Evolutionary conservation across 2,113 vertebrate species (phyloP), one percentile per base, ranked within the genome.

Genomic region (Dipodomys merriami): DNA sequence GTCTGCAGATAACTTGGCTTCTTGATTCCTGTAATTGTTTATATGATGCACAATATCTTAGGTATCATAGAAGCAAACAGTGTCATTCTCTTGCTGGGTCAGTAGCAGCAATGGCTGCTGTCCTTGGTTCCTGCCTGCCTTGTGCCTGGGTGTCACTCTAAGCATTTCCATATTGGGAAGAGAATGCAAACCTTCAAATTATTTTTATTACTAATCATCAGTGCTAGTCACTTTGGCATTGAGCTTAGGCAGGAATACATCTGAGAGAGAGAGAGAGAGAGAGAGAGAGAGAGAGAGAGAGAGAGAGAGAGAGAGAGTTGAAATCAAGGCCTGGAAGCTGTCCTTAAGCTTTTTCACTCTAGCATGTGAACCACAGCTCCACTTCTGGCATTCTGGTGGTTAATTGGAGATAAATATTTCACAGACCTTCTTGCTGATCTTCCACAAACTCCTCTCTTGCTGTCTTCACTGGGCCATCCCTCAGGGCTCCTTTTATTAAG

Each of bases 211-310:
- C n/a, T 69, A n/a, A 57, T 10, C 9, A 49, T 30, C 74, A 39
- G 68, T 77, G 6, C 19, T 35, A 69, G 49, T 67, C 73, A 87
- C 60, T 85, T 65, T 62, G 79, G 74, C 60, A 68, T 3, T 76
- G 86, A 83, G 23, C 62, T 88, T 68, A 79, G 65, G 30, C 71
- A 77, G 22, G 2, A 77, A 35, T 62, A 68, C 3, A 8, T 64
- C 86, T 72, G 86, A 80, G 89, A 80, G 6, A 72, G n/a, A 16
- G 89, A 80, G 6, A 72, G n/a, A 16, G 86, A 79, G 89, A 80
- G 6, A 72, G n/a, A 16, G 86, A 79, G 89, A 80, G 6, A 72
- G n/a, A 16, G 86, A 80, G 89, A 80, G 6, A 72, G n/a, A 16
- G 86, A 79, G 89, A 80, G 6, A 72, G n/a, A 16, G 35, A 39